Evolutionary conservation across 2,797 vertebrate genomes (phyloP), one percentile per base, ranked within the genome.

Genomic region (Luscinia megarhynchos): DNA sequence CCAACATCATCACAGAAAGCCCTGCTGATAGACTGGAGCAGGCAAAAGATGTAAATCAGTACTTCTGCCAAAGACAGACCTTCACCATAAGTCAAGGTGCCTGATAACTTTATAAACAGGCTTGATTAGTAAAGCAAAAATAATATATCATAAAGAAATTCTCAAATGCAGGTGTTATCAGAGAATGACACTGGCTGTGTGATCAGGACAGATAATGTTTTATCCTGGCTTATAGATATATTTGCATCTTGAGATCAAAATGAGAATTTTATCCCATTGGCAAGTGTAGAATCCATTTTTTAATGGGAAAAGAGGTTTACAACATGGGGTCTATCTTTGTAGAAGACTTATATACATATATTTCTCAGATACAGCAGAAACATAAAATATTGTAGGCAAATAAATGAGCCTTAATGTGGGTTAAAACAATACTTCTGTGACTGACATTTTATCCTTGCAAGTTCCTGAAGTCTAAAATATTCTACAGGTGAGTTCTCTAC

Each of bases 181-280:
- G 66, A 78, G 76, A 96, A 90, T 92, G 89, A 75, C 89, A 78
- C 76, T 57, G 82, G 45, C 62, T 93, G 55, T 89, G 36, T 63
- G 82, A 96, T 93, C 83, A 76, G 81, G 67, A 88, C 92, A 93
- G 92, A 94, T 69, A 84, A 63, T 82, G 48, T 63, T 93, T 93
- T 94, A 95, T 95, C 94, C 89, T 90, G 87, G 94, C 89, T 96
- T 96, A 96, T 32, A 26, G 67, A 84, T 93, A 61, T 94, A 91
- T 96, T 90, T 95, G 89, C 70, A 90, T 78, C 85, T 88, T 87
- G 95, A 96, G 83, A 92, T 91, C 93, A 95, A 96, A 97, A 97
- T 93, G 94, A 94, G 89, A 94, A 94, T 93, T 96, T 94, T 96
- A 96, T 96, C 95, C 93, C 57, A 82, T 91, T 88, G 94, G 43